Evolutionary conservation across 2,113 vertebrate species (phyloP), one percentile per base, ranked within the genome.

Genomic region (Azemiops feae): DNA sequence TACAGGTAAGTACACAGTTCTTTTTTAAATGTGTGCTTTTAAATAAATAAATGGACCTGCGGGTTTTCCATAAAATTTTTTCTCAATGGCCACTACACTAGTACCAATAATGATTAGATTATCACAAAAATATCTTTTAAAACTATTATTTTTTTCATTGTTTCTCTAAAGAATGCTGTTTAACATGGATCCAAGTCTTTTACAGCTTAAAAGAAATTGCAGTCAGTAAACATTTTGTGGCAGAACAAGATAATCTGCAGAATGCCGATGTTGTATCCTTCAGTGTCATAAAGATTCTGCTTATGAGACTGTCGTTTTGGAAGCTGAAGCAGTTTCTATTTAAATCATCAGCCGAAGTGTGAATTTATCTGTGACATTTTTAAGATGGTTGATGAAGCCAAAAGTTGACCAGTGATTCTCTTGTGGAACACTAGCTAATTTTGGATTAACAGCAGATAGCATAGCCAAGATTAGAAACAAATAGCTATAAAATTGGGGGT

Each of bases 301-400:
- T 94, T 94, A 64, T 0, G 0, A 85, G 95, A 85, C 89, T 96
- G 92, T 92, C 96, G 94, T 92, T 95, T 95, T 97, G 95, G 95
- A 96, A 94, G 94, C 91, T 95, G 95, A 96, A 94, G 90, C 92
- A 96, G 57, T 95, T 96, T 97, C 95, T 97, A 96, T 97, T 96
- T 97, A 96, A 96, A 95, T 94, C 93, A 95, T 93, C 94, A 95
- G 95, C 95, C 93, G 96, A 97, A 96, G 94, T 96, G 96, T 96
- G 96, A 96, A 96, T 97, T 95, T 95, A 94, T 97, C 95, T 95
- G 93, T 96, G 97, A 97, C 96, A 96, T 96, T 97, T 97, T 96
- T 96, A 95, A 96, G 95, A 96, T 93, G 92, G 95, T 94, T 95
- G 0, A 1, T 34, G 95, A 94, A 88, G 93, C 95, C 96, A 97